Evolutionary conservation across 37 sponge, comb jelly and placozoan genomes (phyloP).

Genomic region (Amphimedon queenslandica): DNA sequence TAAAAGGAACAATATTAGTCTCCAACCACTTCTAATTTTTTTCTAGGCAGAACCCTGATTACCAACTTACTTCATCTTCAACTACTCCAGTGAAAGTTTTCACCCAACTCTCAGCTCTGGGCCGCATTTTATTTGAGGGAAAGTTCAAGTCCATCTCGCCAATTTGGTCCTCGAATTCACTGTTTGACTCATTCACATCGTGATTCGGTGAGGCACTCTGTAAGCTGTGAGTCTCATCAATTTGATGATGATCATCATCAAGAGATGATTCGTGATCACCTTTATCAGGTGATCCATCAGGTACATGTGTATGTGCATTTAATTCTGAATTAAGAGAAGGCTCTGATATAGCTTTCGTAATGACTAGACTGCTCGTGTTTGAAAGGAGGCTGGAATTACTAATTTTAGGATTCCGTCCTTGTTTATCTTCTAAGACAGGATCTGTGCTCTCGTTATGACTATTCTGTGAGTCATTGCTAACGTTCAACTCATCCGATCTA

Average conservation of each 20-base stretch:
- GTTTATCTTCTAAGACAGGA: no score
- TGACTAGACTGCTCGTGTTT: background rate
- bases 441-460: background rate
- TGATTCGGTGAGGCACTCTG: background rate
- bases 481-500: background rate
- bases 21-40: no score
- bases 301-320: background rate
- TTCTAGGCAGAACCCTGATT: no score
- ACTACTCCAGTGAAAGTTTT: no score
- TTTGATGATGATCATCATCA: background rate
- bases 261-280: background rate
- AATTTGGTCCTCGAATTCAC: background rate
- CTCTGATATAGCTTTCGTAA: slow-evolving; percentile 4
- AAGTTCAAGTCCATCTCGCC: background rate
- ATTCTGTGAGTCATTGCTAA: background rate
- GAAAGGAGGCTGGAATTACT: background rate
- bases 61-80: no score
- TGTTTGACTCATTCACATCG: background rate
- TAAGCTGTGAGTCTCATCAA: background rate
- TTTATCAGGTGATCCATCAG: background rate
- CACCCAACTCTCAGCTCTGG: slow-evolving; percentile 3
- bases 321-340: background rate
- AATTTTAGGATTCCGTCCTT: no score
- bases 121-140: background rate
- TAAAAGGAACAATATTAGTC: no score